These are phyloP conservation scores for Hartigia nigra DNA, from an alignment of 2,888 invertebrate genomes.

Conservation along the genomic window DNA sequence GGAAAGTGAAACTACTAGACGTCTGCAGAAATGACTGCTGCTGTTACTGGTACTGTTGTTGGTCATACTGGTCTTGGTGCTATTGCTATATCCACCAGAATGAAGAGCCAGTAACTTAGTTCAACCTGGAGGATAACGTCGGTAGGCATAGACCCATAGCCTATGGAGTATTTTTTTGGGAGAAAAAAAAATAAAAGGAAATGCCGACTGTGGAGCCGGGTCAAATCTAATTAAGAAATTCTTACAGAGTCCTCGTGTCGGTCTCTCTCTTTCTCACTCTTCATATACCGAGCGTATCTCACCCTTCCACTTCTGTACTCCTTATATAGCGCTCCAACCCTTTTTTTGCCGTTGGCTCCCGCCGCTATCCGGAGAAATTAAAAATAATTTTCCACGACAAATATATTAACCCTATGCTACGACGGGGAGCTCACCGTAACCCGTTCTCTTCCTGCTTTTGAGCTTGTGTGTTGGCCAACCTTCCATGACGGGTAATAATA, in stretches of 20 bases:
- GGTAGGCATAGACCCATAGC: constrained; percentile 32
- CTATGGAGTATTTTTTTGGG: constrained; percentile 40
- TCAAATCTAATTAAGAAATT: constrained; percentile 62
- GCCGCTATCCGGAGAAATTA: constrained; percentile 47
- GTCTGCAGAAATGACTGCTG: background rate
- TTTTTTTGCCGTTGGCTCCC: background rate
- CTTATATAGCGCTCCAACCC: background rate
- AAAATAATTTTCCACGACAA: constrained; percentile 60
- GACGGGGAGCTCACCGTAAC: background rate
- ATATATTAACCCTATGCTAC: constrained; percentile 51
- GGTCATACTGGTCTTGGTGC: background rate
- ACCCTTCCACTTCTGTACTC: constrained; percentile 16
- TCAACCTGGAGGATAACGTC: background rate
- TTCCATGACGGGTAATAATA: background rate
- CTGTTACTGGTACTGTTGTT: background rate
- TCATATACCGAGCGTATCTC: constrained; percentile 11
- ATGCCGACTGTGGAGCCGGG: constrained; percentile 33
- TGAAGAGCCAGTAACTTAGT: background rate
- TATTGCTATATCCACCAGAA: background rate
- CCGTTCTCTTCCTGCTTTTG: background rate
- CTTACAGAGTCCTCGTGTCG: constrained; percentile 53
- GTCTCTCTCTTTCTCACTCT: constrained; percentile 18
- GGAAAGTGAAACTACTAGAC: background rate
- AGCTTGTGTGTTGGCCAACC: background rate
- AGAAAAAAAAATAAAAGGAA: constrained; percentile 43